phyloP scores from a whole-genome alignment of 37 sponge, comb jelly and placozoan genomes.

The Beroe forskalii region DNA sequence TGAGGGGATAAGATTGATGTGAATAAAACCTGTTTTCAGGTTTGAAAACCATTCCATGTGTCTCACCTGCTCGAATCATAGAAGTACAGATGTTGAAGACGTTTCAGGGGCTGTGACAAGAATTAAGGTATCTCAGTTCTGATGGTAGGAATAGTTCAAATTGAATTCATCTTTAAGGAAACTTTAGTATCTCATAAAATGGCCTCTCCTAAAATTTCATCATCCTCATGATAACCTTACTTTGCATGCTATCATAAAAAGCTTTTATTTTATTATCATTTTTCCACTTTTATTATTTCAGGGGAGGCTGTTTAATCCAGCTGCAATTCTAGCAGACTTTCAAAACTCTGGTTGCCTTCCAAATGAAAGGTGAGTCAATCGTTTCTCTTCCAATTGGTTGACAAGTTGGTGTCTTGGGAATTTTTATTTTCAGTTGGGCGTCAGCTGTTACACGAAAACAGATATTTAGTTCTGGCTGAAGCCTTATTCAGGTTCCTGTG shows the following conservation, averaged over 20 bases:
- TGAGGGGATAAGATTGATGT: no score
- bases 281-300: background rate
- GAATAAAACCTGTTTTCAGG: background rate
- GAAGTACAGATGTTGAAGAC: background rate
- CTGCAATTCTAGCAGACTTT: conserved; percentile 6
- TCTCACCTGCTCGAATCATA: conserved; percentile 34
- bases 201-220: no score
- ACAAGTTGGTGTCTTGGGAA: no score
- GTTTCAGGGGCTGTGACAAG: conserved; percentile 20
- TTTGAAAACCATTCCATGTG: conserved; percentile 50
- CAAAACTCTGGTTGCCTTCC: background rate
- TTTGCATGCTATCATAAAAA: background rate
- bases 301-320: conserved; percentile 52
- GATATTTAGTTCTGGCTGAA: no score
- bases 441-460: no score
- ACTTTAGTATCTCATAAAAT: no score
- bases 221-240: no score
- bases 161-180: no score
- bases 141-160: no score
- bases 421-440: no score
- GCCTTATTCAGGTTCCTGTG: no score
- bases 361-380: background rate
- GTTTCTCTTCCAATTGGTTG: background rate
- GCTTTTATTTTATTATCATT: background rate
- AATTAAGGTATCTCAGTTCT: background rate